Conservation (phyloP, 2,888 invertebrate genomes). For the Meteorus cinctellus region DNA sequence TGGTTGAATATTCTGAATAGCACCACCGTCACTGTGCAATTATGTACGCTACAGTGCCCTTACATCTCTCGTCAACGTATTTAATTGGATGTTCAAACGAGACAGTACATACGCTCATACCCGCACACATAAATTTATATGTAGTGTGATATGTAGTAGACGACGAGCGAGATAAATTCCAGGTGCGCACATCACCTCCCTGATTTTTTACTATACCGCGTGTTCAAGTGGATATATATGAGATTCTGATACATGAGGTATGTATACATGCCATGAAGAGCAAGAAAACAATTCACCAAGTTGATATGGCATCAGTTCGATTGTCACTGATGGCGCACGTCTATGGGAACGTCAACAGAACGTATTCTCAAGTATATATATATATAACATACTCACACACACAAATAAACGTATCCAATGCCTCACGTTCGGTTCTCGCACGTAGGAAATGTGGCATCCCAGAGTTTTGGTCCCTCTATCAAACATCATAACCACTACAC, state of each 20-base stretch:
- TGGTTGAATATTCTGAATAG: slow-evolving; percentile 52
- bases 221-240: slow-evolving; percentile 1
- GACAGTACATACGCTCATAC: neutral
- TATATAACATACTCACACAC: neutral
- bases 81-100: slow-evolving; percentile 52
- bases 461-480: slow-evolving; percentile 2
- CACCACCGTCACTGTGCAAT: slow-evolving; percentile 52
- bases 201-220: neutral
- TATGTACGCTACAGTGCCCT: slow-evolving; percentile 40
- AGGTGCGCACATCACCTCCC: neutral
- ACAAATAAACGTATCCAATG: neutral
- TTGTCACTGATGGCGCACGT: slow-evolving; percentile 18
- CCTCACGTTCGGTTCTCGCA: slow-evolving; percentile 19
- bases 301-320: slow-evolving; percentile 8
- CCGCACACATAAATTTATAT: neutral
- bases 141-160: neutral
- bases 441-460: slow-evolving; percentile 43
- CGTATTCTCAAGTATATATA: neutral
- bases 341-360: slow-evolving; percentile 25
- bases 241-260: slow-evolving; percentile 16
- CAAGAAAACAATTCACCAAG: slow-evolving; percentile 3
- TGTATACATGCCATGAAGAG: neutral
- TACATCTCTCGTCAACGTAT: slow-evolving; percentile 54
- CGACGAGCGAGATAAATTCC: slow-evolving; percentile 13
- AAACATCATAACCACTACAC: slow-evolving; percentile 6